phyloP scores from a whole-genome alignment of 2,888 invertebrate species.

The Gortyna flavago region DNA sequence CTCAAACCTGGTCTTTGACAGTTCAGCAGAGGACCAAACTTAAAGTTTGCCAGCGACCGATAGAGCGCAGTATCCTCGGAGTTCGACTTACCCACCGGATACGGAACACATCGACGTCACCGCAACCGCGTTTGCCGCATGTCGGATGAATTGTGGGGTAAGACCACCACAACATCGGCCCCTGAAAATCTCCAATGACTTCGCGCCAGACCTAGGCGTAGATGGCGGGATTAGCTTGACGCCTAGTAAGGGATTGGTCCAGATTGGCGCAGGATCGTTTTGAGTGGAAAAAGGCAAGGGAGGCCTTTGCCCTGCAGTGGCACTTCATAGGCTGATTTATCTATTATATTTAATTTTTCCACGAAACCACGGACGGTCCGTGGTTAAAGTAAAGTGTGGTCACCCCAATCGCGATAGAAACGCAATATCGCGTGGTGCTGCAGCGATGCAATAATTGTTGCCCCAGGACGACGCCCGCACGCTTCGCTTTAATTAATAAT shows the following conservation, averaged over 20 bases:
- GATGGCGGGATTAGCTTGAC: background rate
- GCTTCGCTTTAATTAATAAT: conserved; percentile 67
- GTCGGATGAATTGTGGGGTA: background rate
- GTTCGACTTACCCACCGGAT: background rate
- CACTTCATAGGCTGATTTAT: background rate
- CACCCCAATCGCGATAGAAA: conserved; percentile 69
- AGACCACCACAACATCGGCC: background rate
- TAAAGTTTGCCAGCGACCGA: background rate
- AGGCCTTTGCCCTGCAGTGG: background rate
- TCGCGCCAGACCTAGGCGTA: background rate
- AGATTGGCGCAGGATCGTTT: background rate
- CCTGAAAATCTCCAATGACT: background rate
- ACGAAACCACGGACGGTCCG: background rate
- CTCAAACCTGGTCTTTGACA: background rate
- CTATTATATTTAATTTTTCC: background rate
- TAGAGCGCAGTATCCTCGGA: background rate
- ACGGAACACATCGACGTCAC: background rate
- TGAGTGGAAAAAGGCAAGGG: background rate
- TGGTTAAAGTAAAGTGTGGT: conserved; percentile 22
- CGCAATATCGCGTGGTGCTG: conserved; percentile 84
- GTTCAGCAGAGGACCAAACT: background rate
- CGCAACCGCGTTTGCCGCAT: background rate
- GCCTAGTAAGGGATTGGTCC: background rate
- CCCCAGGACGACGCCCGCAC: conserved; percentile 65
- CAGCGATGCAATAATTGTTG: conserved; percentile 78